phyloP scores from a whole-genome alignment of 2,113 vertebrate species.

The Illadopsis cleaveri region DNA sequence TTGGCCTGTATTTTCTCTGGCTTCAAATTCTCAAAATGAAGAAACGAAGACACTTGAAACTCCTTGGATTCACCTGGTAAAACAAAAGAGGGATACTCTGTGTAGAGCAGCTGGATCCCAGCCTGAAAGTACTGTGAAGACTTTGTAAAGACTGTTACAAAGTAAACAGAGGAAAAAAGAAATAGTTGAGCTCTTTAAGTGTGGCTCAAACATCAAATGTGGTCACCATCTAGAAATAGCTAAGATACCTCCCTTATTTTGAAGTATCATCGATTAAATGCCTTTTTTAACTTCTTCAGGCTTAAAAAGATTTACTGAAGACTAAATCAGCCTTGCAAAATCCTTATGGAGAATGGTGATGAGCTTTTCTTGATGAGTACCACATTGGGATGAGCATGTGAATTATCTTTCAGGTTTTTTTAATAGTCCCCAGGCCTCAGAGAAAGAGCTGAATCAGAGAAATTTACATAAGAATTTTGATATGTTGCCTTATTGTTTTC shows the following conservation, averaged over 20 bases:
- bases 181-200: not conserved
- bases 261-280: not conserved
- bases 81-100: not conserved
- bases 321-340: not conserved
- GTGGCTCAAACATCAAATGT: not conserved
- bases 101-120: not conserved
- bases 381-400: not conserved
- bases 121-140: not conserved
- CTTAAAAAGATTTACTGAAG: not conserved
- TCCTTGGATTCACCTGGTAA: not conserved
- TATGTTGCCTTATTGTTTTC: slow-evolving; percentile 31
- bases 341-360: not conserved
- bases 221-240: not conserved
- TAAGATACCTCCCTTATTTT: not conserved
- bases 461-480: slow-evolving; percentile 36
- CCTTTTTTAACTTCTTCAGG: not conserved
- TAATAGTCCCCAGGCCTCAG: not conserved
- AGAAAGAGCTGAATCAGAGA: slow-evolving; percentile 10
- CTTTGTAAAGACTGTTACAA: not conserved
- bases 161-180: not conserved
- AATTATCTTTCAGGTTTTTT: not conserved
- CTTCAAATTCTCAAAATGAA: not conserved
- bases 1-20: not conserved
- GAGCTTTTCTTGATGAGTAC: not conserved
- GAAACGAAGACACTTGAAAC: not conserved